These are phyloP conservation scores for Parauchenoglanis punctatus DNA, from an alignment of 2,797 vertebrate genomes.

Conservation along the genomic window DNA sequence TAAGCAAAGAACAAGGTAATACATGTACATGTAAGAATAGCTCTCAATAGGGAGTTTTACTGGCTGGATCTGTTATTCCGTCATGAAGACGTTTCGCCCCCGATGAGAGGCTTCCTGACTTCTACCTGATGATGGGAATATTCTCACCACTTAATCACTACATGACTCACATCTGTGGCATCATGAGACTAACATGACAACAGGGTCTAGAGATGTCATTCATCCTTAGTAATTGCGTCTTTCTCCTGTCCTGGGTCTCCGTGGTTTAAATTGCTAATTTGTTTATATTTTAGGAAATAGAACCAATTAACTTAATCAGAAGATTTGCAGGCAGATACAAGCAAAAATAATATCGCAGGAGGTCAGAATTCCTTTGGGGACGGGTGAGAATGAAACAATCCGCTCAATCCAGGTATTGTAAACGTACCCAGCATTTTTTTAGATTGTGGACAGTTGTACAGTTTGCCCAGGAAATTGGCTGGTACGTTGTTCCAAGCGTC, in stretches of 20 bases:
- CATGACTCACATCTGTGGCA: slow-evolving; percentile 15
- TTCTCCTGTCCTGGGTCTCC: neutral
- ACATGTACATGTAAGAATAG: neutral
- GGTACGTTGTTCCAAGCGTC: neutral
- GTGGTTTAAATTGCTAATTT: neutral
- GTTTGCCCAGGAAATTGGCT: neutral
- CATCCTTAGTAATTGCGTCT: slow-evolving; percentile 16
- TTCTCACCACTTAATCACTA: slow-evolving; percentile 30
- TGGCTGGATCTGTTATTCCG: neutral
- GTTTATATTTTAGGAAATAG: slow-evolving; percentile 19
- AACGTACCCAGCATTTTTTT: neutral
- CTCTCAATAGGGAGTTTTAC: neutral
- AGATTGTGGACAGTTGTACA: too few relatives aligned
- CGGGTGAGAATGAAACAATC: too few relatives aligned
- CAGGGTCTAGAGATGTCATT: neutral
- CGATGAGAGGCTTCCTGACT: neutral
- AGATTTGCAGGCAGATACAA: neutral
- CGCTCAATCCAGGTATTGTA: neutral
- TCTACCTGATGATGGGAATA: slow-evolving; percentile 9
- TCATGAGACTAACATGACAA: neutral
- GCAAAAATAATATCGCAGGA: neutral
- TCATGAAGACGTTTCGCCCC: neutral
- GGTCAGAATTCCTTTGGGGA: neutral
- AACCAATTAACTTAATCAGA: slow-evolving; percentile 1
- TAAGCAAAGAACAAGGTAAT: neutral